These are phyloP conservation scores for Drosophila melanosoma DNA, from an alignment of 2,888 invertebrate species.

Conservation along the genomic window DNA sequence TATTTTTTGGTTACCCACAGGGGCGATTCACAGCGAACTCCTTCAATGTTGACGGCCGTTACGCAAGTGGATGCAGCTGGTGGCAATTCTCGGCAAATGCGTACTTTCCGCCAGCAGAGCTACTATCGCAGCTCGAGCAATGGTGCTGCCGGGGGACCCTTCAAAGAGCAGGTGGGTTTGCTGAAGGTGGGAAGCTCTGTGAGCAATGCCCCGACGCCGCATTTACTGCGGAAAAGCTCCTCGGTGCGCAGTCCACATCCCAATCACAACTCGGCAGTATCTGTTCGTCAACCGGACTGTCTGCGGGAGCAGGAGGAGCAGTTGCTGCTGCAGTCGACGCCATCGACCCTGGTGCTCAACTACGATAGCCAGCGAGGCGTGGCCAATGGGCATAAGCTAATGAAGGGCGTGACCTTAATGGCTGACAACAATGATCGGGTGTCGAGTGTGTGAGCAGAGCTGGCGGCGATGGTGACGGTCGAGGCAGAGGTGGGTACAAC, in stretches of 20 bases:
- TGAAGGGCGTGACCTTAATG: constrained; percentile 30
- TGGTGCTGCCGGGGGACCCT: constrained; percentile 54
- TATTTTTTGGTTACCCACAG: constrained; percentile 50
- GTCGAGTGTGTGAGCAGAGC: constrained; percentile 77
- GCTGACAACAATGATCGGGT: constrained; percentile 67
- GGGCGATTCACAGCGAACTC: constrained; percentile 84
- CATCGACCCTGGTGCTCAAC: constrained; percentile 71
- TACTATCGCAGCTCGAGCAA: constrained; percentile 81
- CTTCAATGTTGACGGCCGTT: constrained; percentile 84
- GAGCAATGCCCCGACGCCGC: constrained; percentile 52
- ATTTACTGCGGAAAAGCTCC: constrained; percentile 68
- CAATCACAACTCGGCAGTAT: constrained; percentile 50
- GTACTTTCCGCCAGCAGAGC: constrained; percentile 82
- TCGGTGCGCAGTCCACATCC: constrained; percentile 69
- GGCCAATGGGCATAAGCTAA: constrained; percentile 60
- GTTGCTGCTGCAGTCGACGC: constrained; percentile 54
- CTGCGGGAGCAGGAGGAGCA: constrained; percentile 64
- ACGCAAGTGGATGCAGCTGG: constrained; percentile 83
- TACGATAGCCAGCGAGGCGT: constrained; percentile 71
- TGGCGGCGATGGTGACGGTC: constrained; percentile 74
- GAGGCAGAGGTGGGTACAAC: constrained; percentile 52
- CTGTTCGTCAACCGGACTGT: constrained; percentile 59
- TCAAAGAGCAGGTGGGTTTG: constrained; percentile 79
- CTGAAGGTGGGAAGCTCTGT: constrained; percentile 64
- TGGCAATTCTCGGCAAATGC: constrained; percentile 76